phyloP scores from a whole-genome alignment of 2,888 invertebrate species.

The Choristoneura rosaceana region DNA sequence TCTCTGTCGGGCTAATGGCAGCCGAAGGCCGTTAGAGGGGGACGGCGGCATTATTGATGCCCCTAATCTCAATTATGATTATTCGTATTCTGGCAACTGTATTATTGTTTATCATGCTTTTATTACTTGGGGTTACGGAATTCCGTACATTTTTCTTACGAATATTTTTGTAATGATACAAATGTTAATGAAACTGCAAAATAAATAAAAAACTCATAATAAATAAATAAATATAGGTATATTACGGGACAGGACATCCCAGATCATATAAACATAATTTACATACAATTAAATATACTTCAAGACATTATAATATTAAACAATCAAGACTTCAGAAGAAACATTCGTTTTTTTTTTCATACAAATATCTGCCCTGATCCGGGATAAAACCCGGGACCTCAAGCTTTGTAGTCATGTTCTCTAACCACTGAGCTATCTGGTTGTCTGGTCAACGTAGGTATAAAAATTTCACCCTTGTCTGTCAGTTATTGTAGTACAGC shows the following conservation, averaged over 20 bases:
- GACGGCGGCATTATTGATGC: constrained; percentile 40
- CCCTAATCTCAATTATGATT: constrained; percentile 52
- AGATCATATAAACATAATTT: too few relatives aligned
- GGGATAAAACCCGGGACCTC: too few relatives aligned
- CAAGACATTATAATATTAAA: too few relatives aligned
- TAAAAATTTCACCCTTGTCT: neutral
- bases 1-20: constrained; percentile 43
- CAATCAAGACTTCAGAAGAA: too few relatives aligned
- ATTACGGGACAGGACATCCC: too few relatives aligned
- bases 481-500: neutral
- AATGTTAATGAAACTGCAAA: neutral
- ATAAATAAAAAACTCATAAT: neutral
- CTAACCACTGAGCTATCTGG: too few relatives aligned
- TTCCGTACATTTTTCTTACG: neutral
- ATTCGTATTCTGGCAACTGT: constrained; percentile 48
- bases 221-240: too few relatives aligned
- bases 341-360: too few relatives aligned
- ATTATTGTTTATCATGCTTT: constrained; percentile 45
- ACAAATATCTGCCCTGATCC: too few relatives aligned
- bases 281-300: too few relatives aligned
- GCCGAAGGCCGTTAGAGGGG: constrained; percentile 38
- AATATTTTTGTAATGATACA: neutral
- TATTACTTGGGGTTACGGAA: constrained; percentile 16
- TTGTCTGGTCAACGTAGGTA: too few relatives aligned
- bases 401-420: too few relatives aligned